Conservation (phyloP, 2,888 invertebrate genomes). For the Tenthredo notha region DNA sequence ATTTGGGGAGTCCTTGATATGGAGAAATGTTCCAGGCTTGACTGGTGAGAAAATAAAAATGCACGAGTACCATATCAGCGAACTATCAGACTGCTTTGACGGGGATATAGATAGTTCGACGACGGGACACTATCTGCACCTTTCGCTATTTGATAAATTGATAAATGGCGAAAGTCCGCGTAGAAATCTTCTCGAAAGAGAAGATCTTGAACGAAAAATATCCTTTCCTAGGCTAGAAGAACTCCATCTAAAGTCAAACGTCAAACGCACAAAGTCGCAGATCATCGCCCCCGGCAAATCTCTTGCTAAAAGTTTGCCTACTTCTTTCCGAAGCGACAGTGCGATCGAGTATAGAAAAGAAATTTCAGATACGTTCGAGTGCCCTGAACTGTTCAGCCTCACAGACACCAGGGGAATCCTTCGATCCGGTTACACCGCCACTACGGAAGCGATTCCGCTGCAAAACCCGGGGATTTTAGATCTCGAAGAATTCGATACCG, state of each 20-base stretch:
- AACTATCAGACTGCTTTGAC: constrained; percentile 55
- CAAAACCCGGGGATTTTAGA: background rate
- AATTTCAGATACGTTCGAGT: constrained; percentile 57
- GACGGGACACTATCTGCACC: constrained; percentile 59
- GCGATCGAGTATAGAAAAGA: constrained; percentile 58
- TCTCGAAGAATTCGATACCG: constrained; percentile 63
- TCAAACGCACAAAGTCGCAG: constrained; percentile 28
- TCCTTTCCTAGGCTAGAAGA: background rate
- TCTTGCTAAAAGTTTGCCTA: background rate
- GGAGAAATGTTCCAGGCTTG: background rate
- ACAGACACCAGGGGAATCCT: constrained; percentile 61
- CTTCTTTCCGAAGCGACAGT: constrained; percentile 54
- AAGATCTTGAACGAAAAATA: constrained; percentile 19
- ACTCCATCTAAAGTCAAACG: background rate
- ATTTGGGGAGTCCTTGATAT: background rate
- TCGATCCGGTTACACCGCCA: background rate
- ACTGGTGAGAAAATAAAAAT: constrained; percentile 6
- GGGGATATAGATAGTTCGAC: constrained; percentile 41
- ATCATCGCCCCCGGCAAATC: background rate
- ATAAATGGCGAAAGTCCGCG: constrained; percentile 53
- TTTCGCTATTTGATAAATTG: constrained; percentile 59
- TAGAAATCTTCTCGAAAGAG: background rate
- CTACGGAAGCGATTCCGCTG: background rate
- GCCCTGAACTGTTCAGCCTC: constrained; percentile 62
- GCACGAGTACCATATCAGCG: constrained; percentile 50